Evolutionary conservation across 2,888 invertebrate genomes (phyloP).

Genomic region (Leptinotarsa tumamoca): DNA sequence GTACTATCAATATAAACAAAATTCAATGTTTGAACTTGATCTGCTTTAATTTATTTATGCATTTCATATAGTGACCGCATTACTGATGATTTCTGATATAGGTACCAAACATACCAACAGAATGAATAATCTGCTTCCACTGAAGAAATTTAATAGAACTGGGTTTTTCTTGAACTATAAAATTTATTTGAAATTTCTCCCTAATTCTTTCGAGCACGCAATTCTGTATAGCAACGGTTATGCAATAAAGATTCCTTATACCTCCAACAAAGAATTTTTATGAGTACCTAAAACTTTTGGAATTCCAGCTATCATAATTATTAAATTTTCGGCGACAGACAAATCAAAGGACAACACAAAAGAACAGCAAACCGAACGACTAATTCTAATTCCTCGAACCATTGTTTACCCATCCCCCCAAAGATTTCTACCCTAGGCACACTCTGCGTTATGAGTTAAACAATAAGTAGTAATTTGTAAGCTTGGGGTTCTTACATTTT

Average conservation of each 20-base stretch:
- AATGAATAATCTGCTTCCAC: too few relatives aligned
- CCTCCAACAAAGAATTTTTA: conserved; percentile 17
- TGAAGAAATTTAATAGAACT: too few relatives aligned
- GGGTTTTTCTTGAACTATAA: too few relatives aligned
- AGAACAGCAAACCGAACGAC: conserved; percentile 15
- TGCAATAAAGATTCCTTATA: conserved; percentile 2
- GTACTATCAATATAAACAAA: too few relatives aligned
- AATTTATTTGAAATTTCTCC: too few relatives aligned
- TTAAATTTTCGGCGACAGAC: conserved; percentile 21
- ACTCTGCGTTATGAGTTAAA: conserved; percentile 30
- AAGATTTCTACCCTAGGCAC: conserved; percentile 12
- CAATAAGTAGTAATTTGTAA: conserved; percentile 46
- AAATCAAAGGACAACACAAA: conserved; percentile 4
- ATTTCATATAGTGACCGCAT: too few relatives aligned
- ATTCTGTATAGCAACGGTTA: background rate
- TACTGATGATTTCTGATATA: too few relatives aligned
- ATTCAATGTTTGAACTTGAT: too few relatives aligned
- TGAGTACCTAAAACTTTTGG: background rate
- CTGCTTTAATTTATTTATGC: too few relatives aligned
- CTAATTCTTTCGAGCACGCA: background rate
- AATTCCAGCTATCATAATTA: conserved; percentile 13
- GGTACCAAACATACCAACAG: too few relatives aligned
- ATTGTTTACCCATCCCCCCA: conserved; percentile 12
- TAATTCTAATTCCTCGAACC: background rate
- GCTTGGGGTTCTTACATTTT: conserved; percentile 39